phyloP scores from a whole-genome alignment of 1,140 invertebrate genomes.

The Nephila pilipes region DNA sequence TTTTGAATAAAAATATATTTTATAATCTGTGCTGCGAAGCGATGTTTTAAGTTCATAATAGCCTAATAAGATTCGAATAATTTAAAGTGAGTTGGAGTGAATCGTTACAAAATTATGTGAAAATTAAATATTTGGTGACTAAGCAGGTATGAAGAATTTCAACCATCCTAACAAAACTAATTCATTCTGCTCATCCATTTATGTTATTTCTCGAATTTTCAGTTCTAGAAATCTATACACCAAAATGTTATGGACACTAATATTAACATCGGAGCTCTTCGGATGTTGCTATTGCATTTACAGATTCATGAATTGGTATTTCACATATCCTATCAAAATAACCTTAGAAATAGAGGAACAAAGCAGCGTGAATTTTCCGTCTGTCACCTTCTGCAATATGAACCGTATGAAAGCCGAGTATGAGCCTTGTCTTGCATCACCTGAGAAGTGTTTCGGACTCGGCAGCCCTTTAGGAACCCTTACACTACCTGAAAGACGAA shows the following conservation, averaged over 20 bases:
- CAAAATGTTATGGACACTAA: not conserved
- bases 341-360: not conserved
- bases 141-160: too few species aligned
- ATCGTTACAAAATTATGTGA: too few species aligned
- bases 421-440: not conserved
- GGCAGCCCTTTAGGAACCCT: too few species aligned
- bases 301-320: not conserved
- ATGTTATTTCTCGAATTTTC: constrained; percentile 1
- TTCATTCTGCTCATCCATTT: too few species aligned
- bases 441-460: too few species aligned
- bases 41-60: too few species aligned
- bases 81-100: too few species aligned
- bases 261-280: not conserved
- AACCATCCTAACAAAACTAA: too few species aligned
- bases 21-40: too few species aligned
- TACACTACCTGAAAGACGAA: not conserved
- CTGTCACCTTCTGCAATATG: constrained; percentile 50
- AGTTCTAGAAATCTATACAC: not conserved
- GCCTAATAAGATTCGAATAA: too few species aligned
- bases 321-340: not conserved
- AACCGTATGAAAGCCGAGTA: constrained; percentile 7
- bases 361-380: not conserved
- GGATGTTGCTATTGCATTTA: constrained; percentile 16
- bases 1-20: too few species aligned
- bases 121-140: too few species aligned